Evolutionary conservation across 2,888 invertebrate species (phyloP).

Genomic region (Drosophila nr. fundita): DNA sequence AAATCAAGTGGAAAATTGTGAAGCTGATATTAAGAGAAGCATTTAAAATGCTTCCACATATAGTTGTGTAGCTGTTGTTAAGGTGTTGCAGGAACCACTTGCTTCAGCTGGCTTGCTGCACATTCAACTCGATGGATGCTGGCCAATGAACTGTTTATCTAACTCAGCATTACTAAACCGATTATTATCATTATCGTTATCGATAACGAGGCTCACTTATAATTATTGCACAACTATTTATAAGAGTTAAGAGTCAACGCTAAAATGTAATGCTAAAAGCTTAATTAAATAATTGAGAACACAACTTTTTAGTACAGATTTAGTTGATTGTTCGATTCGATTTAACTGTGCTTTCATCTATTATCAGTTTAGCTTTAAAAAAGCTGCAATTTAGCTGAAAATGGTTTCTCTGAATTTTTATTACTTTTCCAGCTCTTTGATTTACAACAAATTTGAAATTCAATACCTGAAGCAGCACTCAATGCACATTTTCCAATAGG

Average conservation of each 20-base stretch:
- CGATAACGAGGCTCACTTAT: background rate
- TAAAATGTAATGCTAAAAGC: background rate
- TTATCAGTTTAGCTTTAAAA: background rate
- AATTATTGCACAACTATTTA: background rate
- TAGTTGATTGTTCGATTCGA: background rate
- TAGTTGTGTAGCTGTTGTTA: slow-evolving; percentile 19
- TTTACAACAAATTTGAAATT: background rate
- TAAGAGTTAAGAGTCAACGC: background rate
- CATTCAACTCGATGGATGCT: slow-evolving; percentile 3
- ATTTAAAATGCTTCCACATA: slow-evolving; percentile 49
- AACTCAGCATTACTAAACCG: background rate
- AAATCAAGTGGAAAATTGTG: slow-evolving; percentile 71
- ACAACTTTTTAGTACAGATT: background rate
- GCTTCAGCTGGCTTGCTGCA: background rate
- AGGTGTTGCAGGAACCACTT: slow-evolving; percentile 31
- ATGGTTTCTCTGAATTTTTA: background rate
- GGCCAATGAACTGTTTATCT: slow-evolving; percentile 29
- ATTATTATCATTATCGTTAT: background rate
- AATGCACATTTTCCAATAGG: background rate
- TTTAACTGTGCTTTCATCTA: background rate
- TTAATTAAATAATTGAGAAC: background rate
- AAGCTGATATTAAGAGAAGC: slow-evolving; percentile 54
- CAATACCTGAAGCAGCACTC: background rate
- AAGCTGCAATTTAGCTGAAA: background rate
- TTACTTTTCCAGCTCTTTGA: background rate